Evolutionary conservation across 2,797 vertebrate species (phyloP).

Genomic region (Ambastaia sidthimunki): DNA sequence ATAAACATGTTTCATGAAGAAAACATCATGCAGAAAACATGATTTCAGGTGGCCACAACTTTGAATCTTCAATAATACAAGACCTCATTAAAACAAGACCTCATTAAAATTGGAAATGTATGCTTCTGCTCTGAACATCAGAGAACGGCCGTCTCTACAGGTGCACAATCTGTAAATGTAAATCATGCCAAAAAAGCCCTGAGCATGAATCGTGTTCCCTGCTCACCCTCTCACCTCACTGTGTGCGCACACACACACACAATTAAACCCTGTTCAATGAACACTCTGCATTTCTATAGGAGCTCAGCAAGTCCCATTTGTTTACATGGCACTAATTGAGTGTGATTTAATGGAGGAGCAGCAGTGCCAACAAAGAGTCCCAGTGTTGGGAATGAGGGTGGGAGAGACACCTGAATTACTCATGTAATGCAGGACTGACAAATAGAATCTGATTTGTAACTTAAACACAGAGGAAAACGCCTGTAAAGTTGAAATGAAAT

Average conservation of each 20-base stretch:
- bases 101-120: slow-evolving; percentile 49
- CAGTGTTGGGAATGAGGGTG: slow-evolving; percentile 29
- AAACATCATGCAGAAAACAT: neutral
- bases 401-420: neutral
- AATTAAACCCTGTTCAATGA: slow-evolving; percentile 31
- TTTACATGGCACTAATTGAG: slow-evolving; percentile 62
- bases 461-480: neutral
- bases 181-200: slow-evolving; percentile 33
- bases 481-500: neutral
- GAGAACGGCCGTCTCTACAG: slow-evolving; percentile 38
- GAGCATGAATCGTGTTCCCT: slow-evolving; percentile 15
- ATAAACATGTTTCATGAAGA: neutral
- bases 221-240: slow-evolving; percentile 8
- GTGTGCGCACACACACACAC: slow-evolving; percentile 17
- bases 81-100: slow-evolving; percentile 31
- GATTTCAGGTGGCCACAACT: neutral
- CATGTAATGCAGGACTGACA: neutral
- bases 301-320: slow-evolving; percentile 57
- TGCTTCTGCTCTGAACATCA: slow-evolving; percentile 42
- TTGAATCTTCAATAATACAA: slow-evolving; percentile 29
- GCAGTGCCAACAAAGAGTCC: slow-evolving; percentile 47
- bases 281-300: slow-evolving; percentile 45
- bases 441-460: neutral
- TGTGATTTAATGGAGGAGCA: slow-evolving; percentile 48
- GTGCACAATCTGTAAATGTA: slow-evolving; percentile 40